These are phyloP conservation scores for Urechis unicinctus DNA, from an alignment of 2,888 invertebrate species.

Conservation along the genomic window DNA sequence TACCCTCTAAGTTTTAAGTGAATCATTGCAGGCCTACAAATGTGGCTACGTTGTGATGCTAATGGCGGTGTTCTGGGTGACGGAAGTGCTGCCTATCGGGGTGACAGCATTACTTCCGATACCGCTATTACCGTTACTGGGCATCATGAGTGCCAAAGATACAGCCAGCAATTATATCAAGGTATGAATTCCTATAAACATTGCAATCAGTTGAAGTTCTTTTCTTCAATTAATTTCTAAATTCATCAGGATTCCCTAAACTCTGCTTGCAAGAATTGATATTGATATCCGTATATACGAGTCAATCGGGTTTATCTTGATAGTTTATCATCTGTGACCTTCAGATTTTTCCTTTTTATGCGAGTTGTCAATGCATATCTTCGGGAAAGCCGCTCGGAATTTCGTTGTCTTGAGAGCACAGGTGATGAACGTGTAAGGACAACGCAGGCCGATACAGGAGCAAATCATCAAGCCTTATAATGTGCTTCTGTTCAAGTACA, in stretches of 20 bases:
- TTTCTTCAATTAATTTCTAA: not conserved
- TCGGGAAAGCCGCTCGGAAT: too few relatives aligned
- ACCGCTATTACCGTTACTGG: constrained; percentile 34
- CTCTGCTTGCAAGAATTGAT: not conserved
- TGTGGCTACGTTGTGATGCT: constrained; percentile 35
- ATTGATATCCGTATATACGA: too few relatives aligned
- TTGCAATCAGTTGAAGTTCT: not conserved
- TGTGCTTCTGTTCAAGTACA: too few relatives aligned
- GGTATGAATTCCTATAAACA: constrained; percentile 15
- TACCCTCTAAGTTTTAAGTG: too few relatives aligned
- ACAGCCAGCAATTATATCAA: constrained; percentile 6
- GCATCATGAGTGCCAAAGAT: not conserved
- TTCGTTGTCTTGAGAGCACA: too few relatives aligned
- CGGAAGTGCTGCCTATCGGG: constrained; percentile 34
- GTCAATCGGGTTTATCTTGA: too few relatives aligned
- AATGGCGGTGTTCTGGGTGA: constrained; percentile 40
- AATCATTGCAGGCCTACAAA: constrained; percentile 26
- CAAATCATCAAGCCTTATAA: too few relatives aligned
- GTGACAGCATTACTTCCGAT: constrained; percentile 37
- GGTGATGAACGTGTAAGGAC: too few relatives aligned
- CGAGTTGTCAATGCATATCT: too few relatives aligned
- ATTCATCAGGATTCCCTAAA: not conserved
- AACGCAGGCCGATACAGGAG: too few relatives aligned
- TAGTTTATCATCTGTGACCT: too few relatives aligned
- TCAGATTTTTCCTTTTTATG: too few relatives aligned